Evolutionary conservation across 2,888 invertebrate species (phyloP).

Genomic region (Protula sp.): DNA sequence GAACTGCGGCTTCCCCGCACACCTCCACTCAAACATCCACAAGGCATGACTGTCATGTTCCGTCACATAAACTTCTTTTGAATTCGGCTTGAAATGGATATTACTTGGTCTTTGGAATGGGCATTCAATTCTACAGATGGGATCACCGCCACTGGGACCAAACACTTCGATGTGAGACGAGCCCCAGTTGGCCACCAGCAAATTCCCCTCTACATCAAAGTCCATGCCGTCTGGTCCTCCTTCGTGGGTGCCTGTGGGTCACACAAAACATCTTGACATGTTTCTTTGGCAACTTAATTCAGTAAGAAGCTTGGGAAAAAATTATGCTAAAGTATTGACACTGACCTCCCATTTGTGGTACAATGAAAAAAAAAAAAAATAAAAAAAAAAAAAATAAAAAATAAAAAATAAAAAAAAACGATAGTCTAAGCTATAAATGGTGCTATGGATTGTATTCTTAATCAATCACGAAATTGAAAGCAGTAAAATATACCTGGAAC

Average conservation of each 20-base stretch:
- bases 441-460: too few species aligned
- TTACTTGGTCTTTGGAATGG: conserved; percentile 42
- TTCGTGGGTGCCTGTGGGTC: conserved; percentile 29
- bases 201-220: conserved; percentile 41
- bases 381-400: not conserved
- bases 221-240: conserved; percentile 50
- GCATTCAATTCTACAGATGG: conserved; percentile 34
- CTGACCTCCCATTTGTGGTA: too few species aligned
- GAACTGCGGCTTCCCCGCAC: conserved; percentile 37
- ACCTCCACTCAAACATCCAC: conserved; percentile 44
- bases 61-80: conserved; percentile 38
- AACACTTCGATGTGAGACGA: conserved; percentile 42
- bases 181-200: conserved; percentile 46
- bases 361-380: too few species aligned
- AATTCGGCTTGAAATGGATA: conserved; percentile 39
- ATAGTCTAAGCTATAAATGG: too few species aligned
- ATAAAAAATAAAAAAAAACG: too few species aligned
- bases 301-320: too few species aligned
- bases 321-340: too few species aligned
- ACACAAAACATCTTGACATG: not conserved
- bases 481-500: conserved; percentile 42
- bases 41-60: conserved; percentile 41
- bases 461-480: too few species aligned
- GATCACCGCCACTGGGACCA: conserved; percentile 33
- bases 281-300: too few species aligned